Evolutionary conservation across 2,888 invertebrate genomes (phyloP).

Genomic region (Amphipoea lucens): DNA sequence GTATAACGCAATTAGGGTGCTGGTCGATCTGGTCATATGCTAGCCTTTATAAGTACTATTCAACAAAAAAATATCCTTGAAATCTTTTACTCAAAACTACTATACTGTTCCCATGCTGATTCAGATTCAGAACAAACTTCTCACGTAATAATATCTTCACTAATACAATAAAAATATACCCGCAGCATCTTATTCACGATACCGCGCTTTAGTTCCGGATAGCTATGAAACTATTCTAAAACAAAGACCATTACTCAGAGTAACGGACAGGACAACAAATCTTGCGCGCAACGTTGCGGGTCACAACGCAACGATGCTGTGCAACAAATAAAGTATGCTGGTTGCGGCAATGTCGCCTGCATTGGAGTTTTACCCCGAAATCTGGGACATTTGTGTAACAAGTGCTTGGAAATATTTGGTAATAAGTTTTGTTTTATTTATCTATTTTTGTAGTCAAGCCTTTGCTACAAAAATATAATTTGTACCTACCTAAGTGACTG

Average conservation of each 20-base stretch:
- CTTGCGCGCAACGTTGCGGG: conserved; percentile 65
- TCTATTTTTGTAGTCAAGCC: neutral
- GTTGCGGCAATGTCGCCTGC: conserved; percentile 59
- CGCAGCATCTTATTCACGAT: conserved; percentile 34
- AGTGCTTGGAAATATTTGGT: conserved; percentile 29
- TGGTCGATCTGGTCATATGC: neutral
- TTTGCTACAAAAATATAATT: neutral
- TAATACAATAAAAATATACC: conserved; percentile 11
- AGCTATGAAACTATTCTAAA: conserved; percentile 59
- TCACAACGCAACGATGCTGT: conserved; percentile 54
- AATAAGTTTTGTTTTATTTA: conserved; percentile 8
- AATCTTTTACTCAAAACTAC: neutral
- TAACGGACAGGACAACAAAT: conserved; percentile 73
- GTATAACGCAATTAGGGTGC: no score
- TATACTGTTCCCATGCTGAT: neutral
- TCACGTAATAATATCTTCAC: neutral
- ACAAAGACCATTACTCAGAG: conserved; percentile 75
- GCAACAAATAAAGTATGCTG: conserved; percentile 63
- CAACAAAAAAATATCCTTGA: neutral
- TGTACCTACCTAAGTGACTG: no score
- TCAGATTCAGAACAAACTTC: no score
- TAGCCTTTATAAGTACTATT: neutral
- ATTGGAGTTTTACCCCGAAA: conserved; percentile 42
- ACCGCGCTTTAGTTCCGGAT: conserved; percentile 26
- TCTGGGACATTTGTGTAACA: conserved; percentile 17